Evolutionary conservation across 2,113 vertebrate genomes (phyloP), one percentile per base, ranked within the genome.

Genomic region (Pterocles gutturalis): DNA sequence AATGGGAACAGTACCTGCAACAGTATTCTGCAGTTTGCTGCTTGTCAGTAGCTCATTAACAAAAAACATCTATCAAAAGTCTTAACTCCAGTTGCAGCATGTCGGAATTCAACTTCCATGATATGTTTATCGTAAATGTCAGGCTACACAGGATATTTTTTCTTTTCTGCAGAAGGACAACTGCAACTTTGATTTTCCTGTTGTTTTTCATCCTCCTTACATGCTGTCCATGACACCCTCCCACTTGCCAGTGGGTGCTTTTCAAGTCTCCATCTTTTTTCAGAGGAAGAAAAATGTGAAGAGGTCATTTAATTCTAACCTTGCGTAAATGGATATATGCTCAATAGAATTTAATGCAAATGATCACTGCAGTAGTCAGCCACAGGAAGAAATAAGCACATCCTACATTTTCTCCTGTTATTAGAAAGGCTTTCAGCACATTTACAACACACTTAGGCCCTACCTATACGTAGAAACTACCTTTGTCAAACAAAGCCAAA

Each of bases 331-430:
- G 46, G 51, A 46, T 94, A 67, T 62, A 64, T 38, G 84, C 26
- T 92, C 67, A 71, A 48, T 57, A 75, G 33, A 83, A 90, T 61
- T 90, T 64, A 91, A 95, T 72, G 31, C 48, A 90, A 92, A 96
- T 58, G 11, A 89, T 41, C 0, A 0, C 34, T 9, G 51, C 38
- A 90, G 78, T 57, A 70, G 49, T 67, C 88, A 95, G 24, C 7
- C 33, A 51, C 4, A 4, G 17, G 43, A 88, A 90, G 46, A 89
- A 87, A 89, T 67, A 29, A 60, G 65, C 41, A 83, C 43, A 87
- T 48, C 28, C 64, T 53, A 36, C 21, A 45, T 75, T 64, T 93
- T 64, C 48, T 76, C 53, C 38, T 48, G 29, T 34, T 85, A 38
- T 13, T 60, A 69, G 38, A 94, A 83, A 86, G n/a, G 48, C 31